Evolutionary conservation across 2,797 vertebrate genomes (phyloP), one percentile per base, ranked within the genome.

Genomic region (Pangasius mekongensis): DNA sequence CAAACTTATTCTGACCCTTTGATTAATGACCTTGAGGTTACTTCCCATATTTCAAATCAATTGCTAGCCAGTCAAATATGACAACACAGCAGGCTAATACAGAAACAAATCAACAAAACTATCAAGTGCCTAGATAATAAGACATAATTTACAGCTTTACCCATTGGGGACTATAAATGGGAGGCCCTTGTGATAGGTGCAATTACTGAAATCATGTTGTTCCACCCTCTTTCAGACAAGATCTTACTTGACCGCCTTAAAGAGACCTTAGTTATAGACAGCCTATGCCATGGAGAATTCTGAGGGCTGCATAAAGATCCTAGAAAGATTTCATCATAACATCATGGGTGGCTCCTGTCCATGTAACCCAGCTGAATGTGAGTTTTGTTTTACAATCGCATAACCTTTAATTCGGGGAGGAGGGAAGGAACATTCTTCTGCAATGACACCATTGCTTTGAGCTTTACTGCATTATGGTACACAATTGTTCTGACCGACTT

Each of bases 171-270:
- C 85, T 91, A 91, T 91, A 94, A 94, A 95, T 94, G 93, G 93
- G 39, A 93, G 92, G 84, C 88, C 60, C 85, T 90, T 91, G 91
- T 96, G 95, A 94, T 94, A 95, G 93, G 93, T 93, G 92, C 90
- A 90, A 92, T 94, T 93, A 94, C 93, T 91, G 92, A 94, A 93
- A 93, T 91, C 92, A 90, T 93, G 93, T 95, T 83, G 92, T 93
- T 91, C 94, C 94, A 89, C 93, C 94, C 93, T 92, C 86, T 91
- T 88, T 89, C 91, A 95, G 94, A 96, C 95, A 96, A 95, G 95
- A 96, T 92, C 92, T 93, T 95, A 95, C 95, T 94, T 95, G 94
- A 96, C 94, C 88, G 66, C 76, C 87, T 92, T 86, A 88, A 90
- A 87, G 87, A 87, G 89, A 90, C 91, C 88, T 87, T 90, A 90